phyloP scores from a whole-genome alignment of 1,140 invertebrate species.

The Aphaenogaster floridana region DNA sequence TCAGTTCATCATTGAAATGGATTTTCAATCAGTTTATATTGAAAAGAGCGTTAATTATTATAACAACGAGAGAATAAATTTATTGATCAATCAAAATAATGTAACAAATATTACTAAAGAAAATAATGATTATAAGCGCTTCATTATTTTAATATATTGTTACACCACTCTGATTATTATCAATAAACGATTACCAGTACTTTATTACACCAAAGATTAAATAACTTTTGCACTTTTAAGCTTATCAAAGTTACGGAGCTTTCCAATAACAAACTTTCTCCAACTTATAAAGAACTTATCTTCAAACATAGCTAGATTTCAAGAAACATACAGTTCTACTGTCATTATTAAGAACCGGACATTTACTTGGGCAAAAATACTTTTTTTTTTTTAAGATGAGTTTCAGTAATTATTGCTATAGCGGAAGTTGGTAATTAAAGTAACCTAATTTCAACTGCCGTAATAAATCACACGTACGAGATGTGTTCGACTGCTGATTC shows the following conservation, averaged over 20 bases:
- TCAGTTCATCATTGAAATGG: slow-evolving; percentile 17
- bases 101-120: neutral
- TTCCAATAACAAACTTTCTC: slow-evolving; percentile 20
- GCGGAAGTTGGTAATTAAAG: neutral
- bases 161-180: slow-evolving; percentile 1
- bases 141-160: neutral
- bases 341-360: neutral
- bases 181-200: neutral
- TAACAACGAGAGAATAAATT: neutral
- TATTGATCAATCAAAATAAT: slow-evolving; percentile 9
- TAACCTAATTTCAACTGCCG: slow-evolving; percentile 9
- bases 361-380: neutral
- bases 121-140: neutral
- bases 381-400: neutral
- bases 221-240: slow-evolving; percentile 17
- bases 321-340: neutral
- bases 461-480: slow-evolving; percentile 13
- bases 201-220: neutral
- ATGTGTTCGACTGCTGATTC: slow-evolving; percentile 6
- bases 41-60: slow-evolving; percentile 27
- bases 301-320: neutral
- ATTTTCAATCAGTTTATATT: slow-evolving; percentile 40
- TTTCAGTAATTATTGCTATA: neutral
- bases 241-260: neutral
- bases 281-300: slow-evolving; percentile 5